These are phyloP conservation scores for Falco columbarius DNA, from an alignment of 2,797 vertebrate species.

Conservation along the genomic window DNA sequence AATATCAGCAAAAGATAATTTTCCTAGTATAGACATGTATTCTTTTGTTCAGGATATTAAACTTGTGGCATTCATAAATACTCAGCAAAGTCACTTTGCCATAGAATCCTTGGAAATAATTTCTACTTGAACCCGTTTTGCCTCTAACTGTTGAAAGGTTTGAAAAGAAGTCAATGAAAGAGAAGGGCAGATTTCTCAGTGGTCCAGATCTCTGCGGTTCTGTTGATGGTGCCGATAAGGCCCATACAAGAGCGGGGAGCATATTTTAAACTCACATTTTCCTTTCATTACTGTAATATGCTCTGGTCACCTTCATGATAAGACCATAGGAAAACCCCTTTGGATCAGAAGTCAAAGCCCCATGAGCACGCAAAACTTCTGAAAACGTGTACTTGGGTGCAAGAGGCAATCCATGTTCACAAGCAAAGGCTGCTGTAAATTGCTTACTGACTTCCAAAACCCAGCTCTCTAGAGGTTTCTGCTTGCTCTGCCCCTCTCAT, in stretches of 20 bases:
- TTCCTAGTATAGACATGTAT: neutral
- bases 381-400: neutral
- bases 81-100: neutral
- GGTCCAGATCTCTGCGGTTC: neutral
- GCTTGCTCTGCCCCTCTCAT: neutral
- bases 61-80: slow-evolving; percentile 8
- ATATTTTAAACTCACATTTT: neutral
- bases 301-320: neutral
- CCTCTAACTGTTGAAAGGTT: neutral
- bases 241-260: neutral
- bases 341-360: neutral
- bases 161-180: neutral
- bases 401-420: neutral
- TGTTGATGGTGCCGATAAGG: neutral
- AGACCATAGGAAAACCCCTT: neutral
- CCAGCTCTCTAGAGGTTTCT: neutral
- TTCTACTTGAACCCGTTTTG: neutral
- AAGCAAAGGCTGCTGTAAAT: neutral
- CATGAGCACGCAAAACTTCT: neutral
- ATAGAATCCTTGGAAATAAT: neutral
- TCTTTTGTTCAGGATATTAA: slow-evolving; percentile 3
- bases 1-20: slow-evolving; percentile 46
- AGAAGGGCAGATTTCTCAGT: neutral
- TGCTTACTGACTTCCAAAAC: neutral
- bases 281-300: neutral